phyloP scores from a whole-genome alignment of 2,113 vertebrate species.

The Sinocyclocheilus maitianheensis region DNA sequence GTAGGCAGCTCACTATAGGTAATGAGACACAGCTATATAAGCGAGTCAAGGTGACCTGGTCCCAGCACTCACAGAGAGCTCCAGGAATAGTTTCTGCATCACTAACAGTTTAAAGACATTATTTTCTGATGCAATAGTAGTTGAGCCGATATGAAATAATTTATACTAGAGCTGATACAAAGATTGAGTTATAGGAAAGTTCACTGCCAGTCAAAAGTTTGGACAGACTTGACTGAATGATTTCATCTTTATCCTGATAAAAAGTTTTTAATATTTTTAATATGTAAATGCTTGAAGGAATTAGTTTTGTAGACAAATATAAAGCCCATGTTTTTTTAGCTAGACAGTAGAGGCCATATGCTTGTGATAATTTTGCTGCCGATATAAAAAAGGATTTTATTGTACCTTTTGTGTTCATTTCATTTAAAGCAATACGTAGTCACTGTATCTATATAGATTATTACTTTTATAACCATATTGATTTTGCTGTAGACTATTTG shows the following conservation, averaged over 20 bases:
- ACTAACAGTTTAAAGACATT: background rate
- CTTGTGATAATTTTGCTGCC: background rate
- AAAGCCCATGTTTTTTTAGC: background rate
- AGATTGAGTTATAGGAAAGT: background rate
- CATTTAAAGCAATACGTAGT: background rate
- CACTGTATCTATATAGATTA: background rate
- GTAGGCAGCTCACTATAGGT: background rate
- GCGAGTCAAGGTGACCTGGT: background rate
- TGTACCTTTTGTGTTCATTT: background rate
- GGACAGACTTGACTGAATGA: background rate
- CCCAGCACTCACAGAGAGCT: background rate
- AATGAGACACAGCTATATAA: background rate
- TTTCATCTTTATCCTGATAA: background rate
- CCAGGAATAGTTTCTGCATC: constrained; percentile 2
- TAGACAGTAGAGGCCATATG: background rate
- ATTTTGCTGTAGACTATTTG: background rate
- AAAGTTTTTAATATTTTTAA: too few species aligned
- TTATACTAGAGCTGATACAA: constrained; percentile 3
- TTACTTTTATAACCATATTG: background rate
- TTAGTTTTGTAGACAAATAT: background rate
- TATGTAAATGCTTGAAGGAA: background rate
- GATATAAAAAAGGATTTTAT: background rate
- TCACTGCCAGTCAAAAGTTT: background rate
- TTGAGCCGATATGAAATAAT: background rate
- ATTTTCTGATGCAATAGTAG: background rate